Conservation (phyloP, 2,113 vertebrate genomes). For the Heptranchias perlo region DNA sequence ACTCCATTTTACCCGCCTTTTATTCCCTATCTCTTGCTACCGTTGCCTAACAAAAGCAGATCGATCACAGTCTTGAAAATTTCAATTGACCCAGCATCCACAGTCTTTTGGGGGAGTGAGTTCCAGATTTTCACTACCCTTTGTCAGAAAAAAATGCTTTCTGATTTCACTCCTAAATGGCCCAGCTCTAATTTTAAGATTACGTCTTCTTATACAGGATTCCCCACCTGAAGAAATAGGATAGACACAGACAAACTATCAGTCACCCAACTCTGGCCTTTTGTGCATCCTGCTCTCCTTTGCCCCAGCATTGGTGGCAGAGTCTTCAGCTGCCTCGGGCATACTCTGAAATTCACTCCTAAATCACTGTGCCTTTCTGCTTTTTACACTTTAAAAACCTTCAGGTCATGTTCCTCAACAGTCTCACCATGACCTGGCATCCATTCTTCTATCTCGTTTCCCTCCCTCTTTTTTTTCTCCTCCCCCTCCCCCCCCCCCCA, state of each 20-base stretch:
- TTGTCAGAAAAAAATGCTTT: not conserved
- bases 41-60: not conserved
- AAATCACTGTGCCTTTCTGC: not conserved
- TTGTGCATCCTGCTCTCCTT: too few relatives aligned
- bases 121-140: not conserved
- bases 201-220: not conserved
- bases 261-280: not conserved
- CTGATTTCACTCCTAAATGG: not conserved
- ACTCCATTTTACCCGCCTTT: not conserved
- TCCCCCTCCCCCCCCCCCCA: too few relatives aligned
- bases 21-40: not conserved
- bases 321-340: not conserved
- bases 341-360: not conserved
- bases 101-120: not conserved
- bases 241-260: not conserved
- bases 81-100: too few relatives aligned
- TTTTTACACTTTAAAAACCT: not conserved
- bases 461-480: too few relatives aligned
- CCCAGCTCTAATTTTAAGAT: not conserved
- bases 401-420: not conserved
- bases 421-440: not conserved
- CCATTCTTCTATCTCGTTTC: not conserved
- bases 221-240: not conserved
- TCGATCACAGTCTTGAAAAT: not conserved
- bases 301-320: not conserved